These are phyloP conservation scores for Apodemia duryi DNA, from an alignment of 2,888 invertebrate genomes.

Conservation along the genomic window DNA sequence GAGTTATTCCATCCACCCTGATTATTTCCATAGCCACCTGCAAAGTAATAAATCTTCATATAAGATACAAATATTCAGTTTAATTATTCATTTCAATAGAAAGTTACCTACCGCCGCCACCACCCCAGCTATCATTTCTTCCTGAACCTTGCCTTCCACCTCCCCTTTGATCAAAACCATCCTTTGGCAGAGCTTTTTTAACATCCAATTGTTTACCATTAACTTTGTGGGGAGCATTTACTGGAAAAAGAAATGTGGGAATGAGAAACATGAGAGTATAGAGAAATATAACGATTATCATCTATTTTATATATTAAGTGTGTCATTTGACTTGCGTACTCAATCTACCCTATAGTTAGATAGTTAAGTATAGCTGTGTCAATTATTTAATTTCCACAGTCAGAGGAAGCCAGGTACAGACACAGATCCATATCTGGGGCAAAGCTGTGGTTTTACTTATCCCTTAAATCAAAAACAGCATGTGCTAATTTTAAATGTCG, in stretches of 20 bases:
- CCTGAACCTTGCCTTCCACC: constrained; percentile 72
- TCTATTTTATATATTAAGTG: not conserved
- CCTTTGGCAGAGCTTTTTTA: constrained; percentile 95
- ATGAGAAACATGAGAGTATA: constrained; percentile 11
- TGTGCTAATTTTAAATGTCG: too few species aligned
- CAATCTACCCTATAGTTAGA: constrained; percentile 44
- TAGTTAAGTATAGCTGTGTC: constrained; percentile 73
- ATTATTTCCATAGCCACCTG: constrained; percentile 74
- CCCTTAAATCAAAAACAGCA: not conserved
- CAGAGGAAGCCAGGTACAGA: constrained; percentile 73
- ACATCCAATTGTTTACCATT: constrained; percentile 94
- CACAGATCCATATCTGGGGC: constrained; percentile 69
- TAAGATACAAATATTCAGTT: constrained; percentile 26
- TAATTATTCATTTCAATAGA: constrained; percentile 9
- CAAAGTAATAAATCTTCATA: constrained; percentile 17
- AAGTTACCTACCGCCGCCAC: constrained; percentile 38
- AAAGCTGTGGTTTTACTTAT: constrained; percentile 56
- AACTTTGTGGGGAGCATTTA: constrained; percentile 91
- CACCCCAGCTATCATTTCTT: constrained; percentile 61
- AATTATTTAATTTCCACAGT: constrained; percentile 71
- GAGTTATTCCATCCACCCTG: constrained; percentile 38
- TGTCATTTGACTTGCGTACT: constrained; percentile 75
- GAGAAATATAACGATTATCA: too few species aligned
- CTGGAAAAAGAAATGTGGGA: constrained; percentile 51
- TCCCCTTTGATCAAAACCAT: constrained; percentile 80